phyloP scores from a whole-genome alignment of 1,140 invertebrate species.

The Drosophila bifasciata region DNA sequence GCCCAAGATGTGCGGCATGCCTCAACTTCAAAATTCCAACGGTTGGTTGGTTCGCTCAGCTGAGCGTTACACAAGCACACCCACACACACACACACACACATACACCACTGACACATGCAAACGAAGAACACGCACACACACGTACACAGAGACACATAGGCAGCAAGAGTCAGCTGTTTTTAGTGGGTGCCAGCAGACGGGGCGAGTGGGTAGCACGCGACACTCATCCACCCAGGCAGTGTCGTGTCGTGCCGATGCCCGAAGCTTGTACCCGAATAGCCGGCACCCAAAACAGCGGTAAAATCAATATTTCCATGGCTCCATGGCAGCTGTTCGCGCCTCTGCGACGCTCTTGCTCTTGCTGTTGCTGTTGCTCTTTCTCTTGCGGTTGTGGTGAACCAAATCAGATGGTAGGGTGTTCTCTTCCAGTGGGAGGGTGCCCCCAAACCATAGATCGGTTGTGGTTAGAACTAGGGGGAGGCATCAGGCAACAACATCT shows the following conservation, averaged over 20 bases:
- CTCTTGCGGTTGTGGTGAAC: constrained; percentile 7
- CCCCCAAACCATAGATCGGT: too few species aligned
- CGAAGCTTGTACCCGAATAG: background rate
- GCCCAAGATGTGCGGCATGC: constrained; percentile 30
- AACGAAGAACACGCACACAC: constrained; percentile 1
- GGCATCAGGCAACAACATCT: too few species aligned
- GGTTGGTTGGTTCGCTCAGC: constrained; percentile 68
- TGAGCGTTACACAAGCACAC: constrained; percentile 55
- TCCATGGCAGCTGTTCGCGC: constrained; percentile 61
- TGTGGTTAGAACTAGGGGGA: too few species aligned
- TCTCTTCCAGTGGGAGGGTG: too few species aligned
- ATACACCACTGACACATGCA: too few species aligned
- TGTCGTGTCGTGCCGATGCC: too few species aligned
- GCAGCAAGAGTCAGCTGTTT: constrained; percentile 43
- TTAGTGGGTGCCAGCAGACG: too few species aligned
- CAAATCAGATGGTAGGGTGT: constrained; percentile 58
- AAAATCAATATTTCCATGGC: constrained; percentile 67
- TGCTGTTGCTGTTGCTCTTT: constrained; percentile 6
- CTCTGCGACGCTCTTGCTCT: constrained; percentile 5
- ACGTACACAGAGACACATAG: constrained; percentile 7
- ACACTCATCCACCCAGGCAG: too few species aligned
- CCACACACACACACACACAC: constrained; percentile 19
- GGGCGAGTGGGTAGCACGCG: background rate
- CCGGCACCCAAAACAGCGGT: constrained; percentile 44
- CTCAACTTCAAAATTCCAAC: constrained; percentile 43